Percentiles rank a stretch among this genome's conserved stretches.
phyloP scores from a whole-genome alignment of 1,140 invertebrate species.

The Cardiocondyla obscurior region DNA sequence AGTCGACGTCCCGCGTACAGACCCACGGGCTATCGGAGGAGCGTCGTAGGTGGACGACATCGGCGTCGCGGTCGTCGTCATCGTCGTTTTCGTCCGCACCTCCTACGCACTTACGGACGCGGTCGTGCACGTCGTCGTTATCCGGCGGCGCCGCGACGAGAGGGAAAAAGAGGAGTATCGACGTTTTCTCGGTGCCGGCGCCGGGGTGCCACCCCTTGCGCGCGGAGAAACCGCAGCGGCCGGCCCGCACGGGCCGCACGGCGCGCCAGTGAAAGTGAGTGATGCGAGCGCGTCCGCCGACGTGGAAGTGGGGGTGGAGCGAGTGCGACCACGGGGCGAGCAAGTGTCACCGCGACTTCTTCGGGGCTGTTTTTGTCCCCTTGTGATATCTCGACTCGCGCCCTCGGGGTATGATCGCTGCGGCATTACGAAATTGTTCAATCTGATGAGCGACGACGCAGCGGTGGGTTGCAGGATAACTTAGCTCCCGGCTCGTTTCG shows the following conservation, averaged over 20 bases:
- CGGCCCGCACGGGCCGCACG: conserved; percentile 27
- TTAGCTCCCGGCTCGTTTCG: conserved; percentile 37
- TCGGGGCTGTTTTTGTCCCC: conserved; percentile 14
- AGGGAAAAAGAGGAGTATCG: conserved; percentile 65
- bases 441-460: conserved; percentile 2
- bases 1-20: conserved; percentile 65
- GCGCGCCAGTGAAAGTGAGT: conserved; percentile 76
- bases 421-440: conserved; percentile 24
- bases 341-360: conserved; percentile 34
- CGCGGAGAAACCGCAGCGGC: conserved; percentile 49
- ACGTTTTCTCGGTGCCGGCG: conserved; percentile 63
- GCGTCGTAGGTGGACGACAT: conserved; percentile 34
- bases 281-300: conserved; percentile 55
- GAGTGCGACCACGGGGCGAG: conserved; percentile 35
- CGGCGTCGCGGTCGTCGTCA: neutral
- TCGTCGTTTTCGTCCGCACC: neutral
- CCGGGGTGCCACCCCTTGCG: conserved; percentile 52
- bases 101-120: neutral
- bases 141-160: conserved; percentile 43
- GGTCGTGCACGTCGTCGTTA: conserved; percentile 31
- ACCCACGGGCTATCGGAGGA: conserved; percentile 35
- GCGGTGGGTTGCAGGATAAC: conserved; percentile 25
- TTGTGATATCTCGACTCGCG: conserved; percentile 35
- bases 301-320: conserved; percentile 40
- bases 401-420: conserved; percentile 5